Evolutionary conservation across 2,113 vertebrate species (phyloP).

Genomic region (Raphicerus campestris): DNA sequence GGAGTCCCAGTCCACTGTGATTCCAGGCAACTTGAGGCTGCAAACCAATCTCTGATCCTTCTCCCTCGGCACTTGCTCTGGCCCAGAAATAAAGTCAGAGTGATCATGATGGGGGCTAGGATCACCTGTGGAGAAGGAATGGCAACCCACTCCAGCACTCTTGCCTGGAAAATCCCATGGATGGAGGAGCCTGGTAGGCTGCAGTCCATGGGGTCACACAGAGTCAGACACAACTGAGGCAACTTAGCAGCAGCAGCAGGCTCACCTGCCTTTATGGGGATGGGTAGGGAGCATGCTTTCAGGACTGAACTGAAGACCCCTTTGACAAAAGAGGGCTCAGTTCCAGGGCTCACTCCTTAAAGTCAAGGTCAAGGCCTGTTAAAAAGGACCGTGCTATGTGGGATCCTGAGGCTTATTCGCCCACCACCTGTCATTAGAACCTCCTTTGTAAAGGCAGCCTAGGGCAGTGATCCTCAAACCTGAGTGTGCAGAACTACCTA

Average conservation of each 20-base stretch:
- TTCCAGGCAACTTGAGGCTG: not conserved
- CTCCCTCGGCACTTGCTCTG: not conserved
- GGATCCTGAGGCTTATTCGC: not conserved
- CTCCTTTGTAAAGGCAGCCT: not conserved
- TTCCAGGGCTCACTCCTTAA: not conserved
- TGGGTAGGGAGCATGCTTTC: not conserved
- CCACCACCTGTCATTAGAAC: not conserved
- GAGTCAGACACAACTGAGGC: too few species aligned
- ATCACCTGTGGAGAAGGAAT: not conserved
- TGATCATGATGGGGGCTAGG: not conserved
- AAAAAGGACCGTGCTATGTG: not conserved
- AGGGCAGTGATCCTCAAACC: not conserved
- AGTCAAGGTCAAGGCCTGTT: not conserved
- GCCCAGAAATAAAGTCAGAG: not conserved
- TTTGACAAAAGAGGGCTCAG: not conserved
- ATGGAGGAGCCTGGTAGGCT: too few species aligned
- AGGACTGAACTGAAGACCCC: not conserved
- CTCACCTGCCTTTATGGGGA: not conserved
- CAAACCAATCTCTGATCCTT: not conserved
- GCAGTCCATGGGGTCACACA: too few species aligned
- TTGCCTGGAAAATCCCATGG: too few species aligned
- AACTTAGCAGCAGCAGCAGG: too few species aligned
- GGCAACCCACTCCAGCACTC: too few species aligned
- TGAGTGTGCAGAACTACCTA: not conserved
- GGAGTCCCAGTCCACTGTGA: not conserved